Evolutionary conservation across 37 sponge, comb jelly and placozoan species (phyloP).

Genomic region (Corticium candelabrum): DNA sequence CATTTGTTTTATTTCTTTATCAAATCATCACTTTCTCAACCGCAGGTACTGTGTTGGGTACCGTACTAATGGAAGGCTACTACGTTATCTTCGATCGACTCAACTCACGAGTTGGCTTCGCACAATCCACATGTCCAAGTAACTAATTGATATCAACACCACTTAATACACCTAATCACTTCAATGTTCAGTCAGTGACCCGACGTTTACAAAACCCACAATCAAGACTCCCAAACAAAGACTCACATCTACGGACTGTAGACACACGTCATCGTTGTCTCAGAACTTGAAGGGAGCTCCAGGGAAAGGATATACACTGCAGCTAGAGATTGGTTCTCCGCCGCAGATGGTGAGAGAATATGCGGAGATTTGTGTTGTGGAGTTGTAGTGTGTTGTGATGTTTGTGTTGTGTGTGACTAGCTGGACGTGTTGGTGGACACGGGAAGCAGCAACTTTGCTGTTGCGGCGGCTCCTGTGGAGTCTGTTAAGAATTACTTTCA

Average conservation of each 20-base stretch:
- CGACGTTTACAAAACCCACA: background rate
- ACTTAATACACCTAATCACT: background rate
- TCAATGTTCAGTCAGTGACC: background rate
- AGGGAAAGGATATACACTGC: background rate
- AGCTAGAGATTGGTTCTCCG: background rate
- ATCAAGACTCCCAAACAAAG: background rate
- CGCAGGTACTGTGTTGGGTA: conserved; percentile 35
- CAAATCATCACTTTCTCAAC: too few relatives aligned
- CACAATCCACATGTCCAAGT: conserved; percentile 20
- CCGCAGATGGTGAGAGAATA: background rate
- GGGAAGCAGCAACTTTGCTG: conserved; percentile 29
- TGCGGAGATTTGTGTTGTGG: too few relatives aligned
- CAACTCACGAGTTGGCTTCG: conserved; percentile 29
- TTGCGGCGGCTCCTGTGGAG: conserved; percentile 10
- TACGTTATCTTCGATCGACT: conserved; percentile 32
- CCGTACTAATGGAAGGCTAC: conserved; percentile 27
- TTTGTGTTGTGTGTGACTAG: too few relatives aligned
- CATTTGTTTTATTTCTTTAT: too few relatives aligned
- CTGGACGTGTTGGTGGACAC: conserved; percentile 29
- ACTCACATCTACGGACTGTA: background rate
- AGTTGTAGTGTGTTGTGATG: too few relatives aligned
- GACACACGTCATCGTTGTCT: background rate
- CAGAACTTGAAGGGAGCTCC: background rate
- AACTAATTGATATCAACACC: background rate
- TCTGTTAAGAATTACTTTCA: background rate